These are phyloP conservation scores for Montipora capricornis DNA, from an alignment of 64 coral and sea anemone genomes.

Conservation along the genomic window DNA sequence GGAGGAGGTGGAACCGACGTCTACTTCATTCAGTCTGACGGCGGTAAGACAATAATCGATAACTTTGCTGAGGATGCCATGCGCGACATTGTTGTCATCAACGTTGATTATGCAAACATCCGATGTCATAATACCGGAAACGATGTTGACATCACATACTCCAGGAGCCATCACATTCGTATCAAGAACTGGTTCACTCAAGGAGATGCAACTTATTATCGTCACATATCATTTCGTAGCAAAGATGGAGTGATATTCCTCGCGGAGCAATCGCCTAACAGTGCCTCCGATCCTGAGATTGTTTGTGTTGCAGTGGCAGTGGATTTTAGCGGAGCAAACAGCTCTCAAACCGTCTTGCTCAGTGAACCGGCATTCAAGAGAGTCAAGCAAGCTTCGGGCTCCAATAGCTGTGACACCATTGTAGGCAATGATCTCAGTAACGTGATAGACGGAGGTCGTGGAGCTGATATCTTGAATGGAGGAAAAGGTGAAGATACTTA, in stretches of 20 bases:
- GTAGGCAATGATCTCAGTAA: slow-evolving; percentile 52
- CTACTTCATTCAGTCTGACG: slow-evolving; percentile 60
- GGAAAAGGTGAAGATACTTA: slow-evolving; percentile 61
- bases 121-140: slow-evolving; percentile 1
- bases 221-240: slow-evolving; percentile 59
- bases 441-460: slow-evolving; percentile 30
- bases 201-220: slow-evolving; percentile 36
- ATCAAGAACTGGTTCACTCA: slow-evolving; percentile 64
- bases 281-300: not conserved
- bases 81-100: slow-evolving; percentile 50
- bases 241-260: slow-evolving; percentile 57
- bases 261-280: not conserved
- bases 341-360: not conserved
- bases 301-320: slow-evolving; percentile 43
- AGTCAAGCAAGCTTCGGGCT: slow-evolving; percentile 20
- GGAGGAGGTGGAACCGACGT: slow-evolving; percentile 54
- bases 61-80: slow-evolving; percentile 67
- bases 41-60: slow-evolving; percentile 71
- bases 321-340: slow-evolving; percentile 22
- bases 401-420: slow-evolving; percentile 22
- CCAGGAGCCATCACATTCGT: slow-evolving; percentile 58
- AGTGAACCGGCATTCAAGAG: not conserved
- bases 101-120: slow-evolving; percentile 40
- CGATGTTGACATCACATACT: slow-evolving; percentile 24
- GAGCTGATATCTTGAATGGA: slow-evolving; percentile 17